Percentiles rank a stretch among this genome's conserved stretches.
These are phyloP conservation scores for Dexiosoma caninum DNA, from an alignment of 2,888 invertebrate species.

Conservation along the genomic window DNA sequence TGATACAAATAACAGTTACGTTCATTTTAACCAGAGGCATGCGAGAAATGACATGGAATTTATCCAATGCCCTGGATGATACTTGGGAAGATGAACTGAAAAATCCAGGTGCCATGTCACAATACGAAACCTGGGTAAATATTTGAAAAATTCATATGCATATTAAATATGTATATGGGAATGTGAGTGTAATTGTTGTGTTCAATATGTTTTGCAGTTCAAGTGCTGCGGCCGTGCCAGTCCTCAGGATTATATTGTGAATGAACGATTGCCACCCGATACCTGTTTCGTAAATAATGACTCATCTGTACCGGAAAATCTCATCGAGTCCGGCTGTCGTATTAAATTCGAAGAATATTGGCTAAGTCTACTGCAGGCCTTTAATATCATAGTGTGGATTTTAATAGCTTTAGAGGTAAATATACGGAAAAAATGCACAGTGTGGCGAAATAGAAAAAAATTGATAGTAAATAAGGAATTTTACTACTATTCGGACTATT, in stretches of 20 bases:
- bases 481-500: too few relatives aligned
- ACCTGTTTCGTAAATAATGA: conserved; percentile 71
- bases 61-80: conserved; percentile 71
- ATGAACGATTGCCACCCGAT: conserved; percentile 71
- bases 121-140: conserved; percentile 73
- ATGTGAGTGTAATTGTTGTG: not conserved
- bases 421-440: not conserved
- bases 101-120: conserved; percentile 72
- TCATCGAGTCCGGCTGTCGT: conserved; percentile 71
- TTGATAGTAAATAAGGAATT: too few relatives aligned
- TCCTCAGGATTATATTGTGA: conserved; percentile 73
- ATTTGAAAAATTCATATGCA: not conserved
- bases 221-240: conserved; percentile 75
- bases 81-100: conserved; percentile 78
- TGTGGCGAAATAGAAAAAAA: too few relatives aligned
- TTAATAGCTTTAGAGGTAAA: conserved; percentile 70
- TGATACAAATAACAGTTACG: conserved; percentile 66
- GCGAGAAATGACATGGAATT: conserved; percentile 66
- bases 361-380: conserved; percentile 66
- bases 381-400: conserved; percentile 69
- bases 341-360: conserved; percentile 71
- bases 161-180: not conserved
- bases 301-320: conserved; percentile 67
- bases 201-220: conserved; percentile 64
- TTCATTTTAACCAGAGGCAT: conserved; percentile 61